A percentile compares a stretch with the other conserved stretches of the same genome.
These are phyloP conservation scores for Ondatra zibethicus DNA, from an alignment of 2,113 vertebrate genomes.

Conservation along the genomic window DNA sequence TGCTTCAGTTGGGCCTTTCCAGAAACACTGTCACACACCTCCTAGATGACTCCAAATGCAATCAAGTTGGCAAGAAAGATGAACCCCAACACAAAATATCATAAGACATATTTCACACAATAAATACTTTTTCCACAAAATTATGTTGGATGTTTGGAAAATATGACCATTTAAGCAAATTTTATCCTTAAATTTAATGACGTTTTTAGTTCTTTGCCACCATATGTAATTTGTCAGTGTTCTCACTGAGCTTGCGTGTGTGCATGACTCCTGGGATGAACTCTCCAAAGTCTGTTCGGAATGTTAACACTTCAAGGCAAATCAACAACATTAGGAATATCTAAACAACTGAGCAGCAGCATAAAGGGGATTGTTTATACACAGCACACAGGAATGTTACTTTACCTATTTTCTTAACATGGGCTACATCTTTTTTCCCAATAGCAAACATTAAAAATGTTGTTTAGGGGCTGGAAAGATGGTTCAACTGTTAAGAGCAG, in stretches of 20 bases:
- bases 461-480: neutral
- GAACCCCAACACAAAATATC: neutral
- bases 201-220: neutral
- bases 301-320: neutral
- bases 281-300: neutral
- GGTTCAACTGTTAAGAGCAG: neutral
- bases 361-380: neutral
- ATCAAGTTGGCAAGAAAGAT: neutral
- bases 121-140: slow-evolving; percentile 18
- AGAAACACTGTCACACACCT: neutral
- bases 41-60: neutral
- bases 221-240: neutral
- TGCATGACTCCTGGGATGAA: neutral
- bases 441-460: slow-evolving; percentile 35
- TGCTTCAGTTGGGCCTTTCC: too few species aligned
- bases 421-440: neutral
- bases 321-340: neutral
- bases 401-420: neutral
- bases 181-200: neutral
- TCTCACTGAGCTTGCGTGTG: neutral
- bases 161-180: neutral
- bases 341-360: neutral
- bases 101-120: neutral
- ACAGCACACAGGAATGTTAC: neutral
- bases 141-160: neutral